These are phyloP conservation scores for Biston stratarius DNA, from an alignment of 2,888 invertebrate species.

Conservation along the genomic window DNA sequence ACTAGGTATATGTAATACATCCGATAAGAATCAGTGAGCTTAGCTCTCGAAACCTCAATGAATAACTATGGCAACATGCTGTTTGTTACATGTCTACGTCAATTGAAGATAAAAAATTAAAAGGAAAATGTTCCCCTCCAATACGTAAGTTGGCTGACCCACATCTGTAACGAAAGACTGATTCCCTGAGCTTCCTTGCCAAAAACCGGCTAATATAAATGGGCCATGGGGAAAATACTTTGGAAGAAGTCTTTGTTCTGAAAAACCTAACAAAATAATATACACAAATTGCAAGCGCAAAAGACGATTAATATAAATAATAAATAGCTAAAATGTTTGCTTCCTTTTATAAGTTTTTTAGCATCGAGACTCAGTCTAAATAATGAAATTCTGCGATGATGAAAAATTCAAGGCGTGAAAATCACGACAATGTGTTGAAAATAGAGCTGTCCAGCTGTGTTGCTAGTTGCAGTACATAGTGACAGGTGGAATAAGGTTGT, in stretches of 20 bases:
- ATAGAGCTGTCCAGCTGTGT: no score
- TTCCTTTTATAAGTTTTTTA: neutral
- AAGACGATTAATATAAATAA: neutral
- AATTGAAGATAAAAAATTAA: constrained; percentile 62
- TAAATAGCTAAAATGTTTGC: neutral
- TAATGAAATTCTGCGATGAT: no score
- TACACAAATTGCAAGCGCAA: neutral
- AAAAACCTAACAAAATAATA: neutral
- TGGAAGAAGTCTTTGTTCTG: constrained; percentile 4
- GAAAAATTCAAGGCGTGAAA: no score
- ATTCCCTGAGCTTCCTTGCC: constrained; percentile 52
- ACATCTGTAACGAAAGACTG: constrained; percentile 56
- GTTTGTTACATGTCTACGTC: constrained; percentile 52
- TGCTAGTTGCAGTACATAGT: no score
- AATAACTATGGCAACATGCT: constrained; percentile 63
- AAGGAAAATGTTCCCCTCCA: constrained; percentile 47
- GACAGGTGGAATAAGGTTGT: no score
- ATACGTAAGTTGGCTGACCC: constrained; percentile 56
- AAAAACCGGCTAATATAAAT: constrained; percentile 43
- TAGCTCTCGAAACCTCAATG: constrained; percentile 51
- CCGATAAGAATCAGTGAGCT: constrained; percentile 29
- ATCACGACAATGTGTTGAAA: no score
- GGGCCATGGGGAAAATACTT: constrained; percentile 2
- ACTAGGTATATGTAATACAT: neutral
- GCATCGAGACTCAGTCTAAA: neutral